phyloP scores from a whole-genome alignment of 2,888 invertebrate genomes.

The Eupithecia inturbata region DNA sequence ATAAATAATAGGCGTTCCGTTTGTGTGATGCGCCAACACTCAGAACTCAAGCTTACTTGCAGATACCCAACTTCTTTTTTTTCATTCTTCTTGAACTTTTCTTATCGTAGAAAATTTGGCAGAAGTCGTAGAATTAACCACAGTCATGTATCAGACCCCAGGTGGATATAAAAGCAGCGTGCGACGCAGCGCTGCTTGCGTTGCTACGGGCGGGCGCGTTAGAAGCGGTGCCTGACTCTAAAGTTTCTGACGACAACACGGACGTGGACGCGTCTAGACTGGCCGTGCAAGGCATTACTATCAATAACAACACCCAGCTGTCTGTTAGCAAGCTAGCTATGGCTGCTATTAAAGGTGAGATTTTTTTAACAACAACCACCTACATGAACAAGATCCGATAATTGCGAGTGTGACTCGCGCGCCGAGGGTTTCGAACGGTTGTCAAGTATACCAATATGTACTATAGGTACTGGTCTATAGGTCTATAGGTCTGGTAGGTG shows the following conservation, averaged over 20 bases:
- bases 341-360: slow-evolving; percentile 91
- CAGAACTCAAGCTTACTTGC: no score
- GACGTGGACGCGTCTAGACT: background rate
- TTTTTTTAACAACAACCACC: background rate
- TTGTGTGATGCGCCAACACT: no score
- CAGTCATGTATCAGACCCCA: slow-evolving; percentile 25
- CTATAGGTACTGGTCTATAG: no score
- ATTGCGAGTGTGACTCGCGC: no score
- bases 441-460: no score
- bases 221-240: slow-evolving; percentile 39
- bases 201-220: slow-evolving; percentile 63
- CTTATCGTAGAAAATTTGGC: no score
- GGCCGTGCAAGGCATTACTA: slow-evolving; percentile 11
- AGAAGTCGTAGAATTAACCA: background rate
- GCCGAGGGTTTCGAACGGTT: no score
- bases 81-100: no score
- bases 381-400: no score
- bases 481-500: no score
- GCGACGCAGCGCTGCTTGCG: slow-evolving; percentile 58
- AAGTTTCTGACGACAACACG: slow-evolving; percentile 48
- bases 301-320: slow-evolving; percentile 72
- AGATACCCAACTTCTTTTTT: background rate
- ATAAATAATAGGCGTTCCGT: no score
- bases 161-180: slow-evolving; percentile 58
- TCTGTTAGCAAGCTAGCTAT: slow-evolving; percentile 88